A percentile compares a stretch with the other conserved stretches of the same genome.
These are phyloP conservation scores for Stenichneumon culpator DNA, from an alignment of 2,888 invertebrate species.

Conservation along the genomic window DNA sequence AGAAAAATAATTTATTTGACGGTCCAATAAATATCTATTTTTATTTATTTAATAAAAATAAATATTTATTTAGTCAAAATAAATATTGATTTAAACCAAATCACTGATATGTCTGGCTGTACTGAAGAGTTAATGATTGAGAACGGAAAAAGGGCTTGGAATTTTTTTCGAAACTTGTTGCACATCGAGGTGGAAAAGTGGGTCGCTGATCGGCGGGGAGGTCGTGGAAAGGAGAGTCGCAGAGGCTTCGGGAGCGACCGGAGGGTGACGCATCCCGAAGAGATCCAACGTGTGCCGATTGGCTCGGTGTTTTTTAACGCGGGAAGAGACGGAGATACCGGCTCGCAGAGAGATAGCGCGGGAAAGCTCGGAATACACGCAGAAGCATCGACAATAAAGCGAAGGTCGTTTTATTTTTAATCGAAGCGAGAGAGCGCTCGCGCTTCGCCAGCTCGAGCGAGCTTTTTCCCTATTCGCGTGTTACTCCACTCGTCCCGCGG, in stretches of 20 bases:
- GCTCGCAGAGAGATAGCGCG: background rate
- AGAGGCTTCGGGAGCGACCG: background rate
- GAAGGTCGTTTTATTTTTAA: conserved; percentile 75
- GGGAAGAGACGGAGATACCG: conserved; percentile 17
- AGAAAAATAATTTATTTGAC: too few species aligned
- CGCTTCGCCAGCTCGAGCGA: conserved; percentile 56
- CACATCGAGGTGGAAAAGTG: background rate
- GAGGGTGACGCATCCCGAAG: conserved; percentile 30
- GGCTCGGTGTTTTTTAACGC: conserved; percentile 54
- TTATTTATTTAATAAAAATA: too few species aligned
- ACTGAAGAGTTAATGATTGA: background rate
- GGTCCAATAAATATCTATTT: too few species aligned
- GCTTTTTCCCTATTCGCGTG: conserved; percentile 40
- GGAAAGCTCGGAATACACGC: background rate
- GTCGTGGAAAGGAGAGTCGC: background rate
- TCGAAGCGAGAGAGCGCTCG: conserved; percentile 64
- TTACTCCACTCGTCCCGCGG: background rate
- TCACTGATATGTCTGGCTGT: too few species aligned
- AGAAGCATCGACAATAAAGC: conserved; percentile 61
- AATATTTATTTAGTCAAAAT: too few species aligned
- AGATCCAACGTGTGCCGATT: conserved; percentile 58
- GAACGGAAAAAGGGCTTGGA: background rate
- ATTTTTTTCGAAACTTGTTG: conserved; percentile 15
- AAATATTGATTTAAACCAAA: too few species aligned
- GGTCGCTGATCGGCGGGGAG: background rate